Evolutionary conservation across 1,140 invertebrate genomes (phyloP), one percentile per base, ranked within the genome.

Genomic region (Leptinotarsa undecemlineata): DNA sequence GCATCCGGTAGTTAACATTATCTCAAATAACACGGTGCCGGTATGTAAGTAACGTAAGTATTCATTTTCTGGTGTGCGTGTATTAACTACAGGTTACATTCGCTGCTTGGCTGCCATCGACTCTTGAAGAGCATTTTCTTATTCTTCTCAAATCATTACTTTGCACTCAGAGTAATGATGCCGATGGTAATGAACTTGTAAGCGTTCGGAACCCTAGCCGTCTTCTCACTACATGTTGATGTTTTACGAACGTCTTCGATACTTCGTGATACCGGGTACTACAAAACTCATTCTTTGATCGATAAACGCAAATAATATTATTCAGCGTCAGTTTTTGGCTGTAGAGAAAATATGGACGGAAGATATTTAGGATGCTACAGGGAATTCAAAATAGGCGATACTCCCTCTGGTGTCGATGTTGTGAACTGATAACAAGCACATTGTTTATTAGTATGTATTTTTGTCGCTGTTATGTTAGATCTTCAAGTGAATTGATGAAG

Each of bases 41-140:
- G 51, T 57, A 57, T 17, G 51, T 57, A 57, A 57, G 15, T 57
- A 57, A 57, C 51, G n/a, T 57, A 57, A 57, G 63, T 33, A 15
- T 66, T 66, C 26, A 66, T 66, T 66, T 66, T 66, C 63, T 66
- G 63, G 63, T 66, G n/a, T 66, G 21, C 23, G 63, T 66, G 63
- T 66, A 20, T 15, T 66, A 66, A 66, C 63, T 21, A 66, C 63
- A 66, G 63, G 63, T 66, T 57, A 57, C 51, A 57, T 19, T 17
- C n/a, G n/a, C 51, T 57, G 51, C 51, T 57, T 19, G 51, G 51
- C n/a, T 57, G n/a, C 15, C 51, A 57, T 57, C 51, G 51, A 57
- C 15, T 57, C n/a, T 15, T 19, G 51, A 57, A 57, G 51, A 57
- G n/a, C 51, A 19, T 57, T 57, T 19, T 57, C 51, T 42, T 42